Conservation (phyloP, 2,113 vertebrate species). For the Oncorhynchus tshawytscha region DNA sequence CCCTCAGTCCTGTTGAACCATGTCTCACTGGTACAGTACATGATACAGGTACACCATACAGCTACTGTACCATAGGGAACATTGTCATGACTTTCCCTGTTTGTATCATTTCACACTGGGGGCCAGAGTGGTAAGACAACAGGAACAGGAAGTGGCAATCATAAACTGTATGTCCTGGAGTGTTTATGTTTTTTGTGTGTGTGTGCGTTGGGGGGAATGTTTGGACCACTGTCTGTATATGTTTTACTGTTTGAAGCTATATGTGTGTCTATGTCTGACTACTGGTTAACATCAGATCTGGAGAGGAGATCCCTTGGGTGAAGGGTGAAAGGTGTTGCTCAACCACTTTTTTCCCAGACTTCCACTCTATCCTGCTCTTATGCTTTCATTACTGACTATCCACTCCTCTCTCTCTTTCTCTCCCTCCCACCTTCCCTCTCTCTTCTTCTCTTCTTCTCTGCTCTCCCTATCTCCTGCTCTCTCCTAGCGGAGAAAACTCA, state of each 20-base stretch:
- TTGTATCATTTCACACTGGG: not conserved
- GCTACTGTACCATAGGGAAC: constrained; percentile 63
- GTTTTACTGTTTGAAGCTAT: not conserved
- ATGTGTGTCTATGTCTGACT: constrained; percentile 12
- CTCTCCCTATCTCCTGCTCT: constrained; percentile 73
- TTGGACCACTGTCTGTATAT: no score
- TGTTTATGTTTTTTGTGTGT: not conserved
- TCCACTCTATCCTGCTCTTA: constrained; percentile 67
- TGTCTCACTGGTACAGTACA: constrained; percentile 84
- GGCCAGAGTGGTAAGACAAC: not conserved
- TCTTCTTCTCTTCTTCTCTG: constrained; percentile 61
- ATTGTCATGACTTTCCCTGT: constrained; percentile 17
- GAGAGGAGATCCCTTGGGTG: no score
- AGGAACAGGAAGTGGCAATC: not conserved
- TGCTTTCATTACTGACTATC: constrained; percentile 79
- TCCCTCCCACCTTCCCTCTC: constrained; percentile 41
- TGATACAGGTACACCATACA: constrained; percentile 62
- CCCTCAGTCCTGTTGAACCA: constrained; percentile 74
- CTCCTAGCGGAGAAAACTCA: constrained; percentile 79
- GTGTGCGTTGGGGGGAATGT: no score
- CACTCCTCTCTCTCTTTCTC: constrained; percentile 69
- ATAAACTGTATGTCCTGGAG: not conserved
- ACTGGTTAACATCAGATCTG: not conserved
- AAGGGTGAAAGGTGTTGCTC: constrained; percentile 59
- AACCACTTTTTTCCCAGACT: not conserved